Conservation (phyloP, 2,797 vertebrate species). For the Enteromius viviparus region DNA sequence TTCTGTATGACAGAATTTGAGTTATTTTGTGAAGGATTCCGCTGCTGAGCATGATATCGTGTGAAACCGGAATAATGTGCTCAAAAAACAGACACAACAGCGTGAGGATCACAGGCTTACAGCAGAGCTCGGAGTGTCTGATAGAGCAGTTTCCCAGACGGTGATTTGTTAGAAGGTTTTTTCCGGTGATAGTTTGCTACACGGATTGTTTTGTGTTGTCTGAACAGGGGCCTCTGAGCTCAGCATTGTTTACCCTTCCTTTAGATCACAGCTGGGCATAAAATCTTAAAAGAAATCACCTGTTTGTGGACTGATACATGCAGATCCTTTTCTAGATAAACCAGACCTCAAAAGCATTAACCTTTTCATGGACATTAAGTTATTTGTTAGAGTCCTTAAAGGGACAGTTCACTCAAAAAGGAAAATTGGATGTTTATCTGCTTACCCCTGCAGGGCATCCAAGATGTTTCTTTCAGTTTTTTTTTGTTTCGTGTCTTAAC, state of each 20-base stretch:
- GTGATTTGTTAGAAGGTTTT: constrained; percentile 64
- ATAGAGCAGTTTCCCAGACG: constrained; percentile 74
- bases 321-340: constrained; percentile 23
- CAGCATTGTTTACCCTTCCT: constrained; percentile 52
- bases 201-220: constrained; percentile 66
- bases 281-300: constrained; percentile 39
- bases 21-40: constrained; percentile 36
- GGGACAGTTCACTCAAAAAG: no score
- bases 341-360: constrained; percentile 7
- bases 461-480: no score
- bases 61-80: constrained; percentile 70
- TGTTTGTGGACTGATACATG: constrained; percentile 16
- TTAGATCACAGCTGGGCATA: constrained; percentile 56
- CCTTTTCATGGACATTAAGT: neutral
- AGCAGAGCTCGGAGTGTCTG: constrained; percentile 62
- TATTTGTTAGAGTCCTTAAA: neutral
- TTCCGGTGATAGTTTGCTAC: constrained; percentile 72
- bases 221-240: constrained; percentile 37
- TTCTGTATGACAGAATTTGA: neutral
- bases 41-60: constrained; percentile 62
- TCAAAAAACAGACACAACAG: constrained; percentile 68
- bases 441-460: no score
- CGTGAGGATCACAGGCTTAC: constrained; percentile 68
- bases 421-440: no score
- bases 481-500: no score